These are phyloP conservation scores for Sapayoa aenigma DNA, from an alignment of 2,113 vertebrate genomes.

Conservation along the genomic window DNA sequence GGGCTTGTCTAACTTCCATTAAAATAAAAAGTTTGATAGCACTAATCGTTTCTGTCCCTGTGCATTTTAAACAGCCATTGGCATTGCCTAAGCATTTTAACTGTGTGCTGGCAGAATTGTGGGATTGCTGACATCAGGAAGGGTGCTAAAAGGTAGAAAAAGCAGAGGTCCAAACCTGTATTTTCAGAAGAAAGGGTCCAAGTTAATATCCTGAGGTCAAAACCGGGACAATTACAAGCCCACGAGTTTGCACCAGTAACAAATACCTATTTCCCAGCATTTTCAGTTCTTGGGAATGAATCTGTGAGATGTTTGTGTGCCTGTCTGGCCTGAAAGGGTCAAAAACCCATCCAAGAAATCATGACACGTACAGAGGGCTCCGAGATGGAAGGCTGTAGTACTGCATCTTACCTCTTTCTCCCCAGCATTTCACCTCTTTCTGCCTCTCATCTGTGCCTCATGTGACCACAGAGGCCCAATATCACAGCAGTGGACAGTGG, in stretches of 20 bases:
- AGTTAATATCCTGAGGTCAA: background rate
- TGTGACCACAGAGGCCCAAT: background rate
- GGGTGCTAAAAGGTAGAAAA: background rate
- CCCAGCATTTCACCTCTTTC: background rate
- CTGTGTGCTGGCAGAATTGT: background rate
- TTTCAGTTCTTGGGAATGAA: background rate
- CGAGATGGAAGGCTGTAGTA: background rate
- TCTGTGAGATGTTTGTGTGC: background rate
- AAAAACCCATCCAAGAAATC: background rate
- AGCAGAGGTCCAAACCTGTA: background rate
- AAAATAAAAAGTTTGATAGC: conserved; percentile 58
- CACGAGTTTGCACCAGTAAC: background rate
- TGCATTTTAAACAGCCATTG: conserved; percentile 28
- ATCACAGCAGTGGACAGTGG: background rate
- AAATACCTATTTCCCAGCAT: background rate
- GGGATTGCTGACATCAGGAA: background rate
- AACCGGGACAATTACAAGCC: background rate
- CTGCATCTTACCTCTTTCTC: background rate
- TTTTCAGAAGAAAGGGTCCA: background rate
- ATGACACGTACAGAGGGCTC: background rate
- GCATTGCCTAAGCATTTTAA: conserved; percentile 24
- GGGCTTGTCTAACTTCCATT: conserved; percentile 35
- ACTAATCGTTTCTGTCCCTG: conserved; percentile 37
- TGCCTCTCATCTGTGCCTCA: fast-evolving
- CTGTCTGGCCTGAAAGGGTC: background rate